Conservation (phyloP, 2,888 invertebrate genomes). For the Brachypalpus laphriformis region DNA sequence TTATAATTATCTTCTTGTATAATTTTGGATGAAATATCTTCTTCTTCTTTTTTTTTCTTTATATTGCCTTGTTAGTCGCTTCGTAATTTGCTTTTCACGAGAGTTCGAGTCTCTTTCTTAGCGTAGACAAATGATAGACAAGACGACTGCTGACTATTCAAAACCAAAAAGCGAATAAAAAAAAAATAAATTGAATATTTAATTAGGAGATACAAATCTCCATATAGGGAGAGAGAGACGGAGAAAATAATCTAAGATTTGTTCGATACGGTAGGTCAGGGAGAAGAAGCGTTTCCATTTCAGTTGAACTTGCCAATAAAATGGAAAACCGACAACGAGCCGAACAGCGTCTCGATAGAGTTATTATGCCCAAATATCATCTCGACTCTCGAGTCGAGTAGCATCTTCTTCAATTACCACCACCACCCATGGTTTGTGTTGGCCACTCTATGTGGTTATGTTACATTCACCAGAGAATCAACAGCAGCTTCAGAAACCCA, state of each 20-base stretch:
- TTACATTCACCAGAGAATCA: constrained; percentile 66
- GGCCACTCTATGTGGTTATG: constrained; percentile 45
- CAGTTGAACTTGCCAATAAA: constrained; percentile 65
- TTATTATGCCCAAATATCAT: constrained; percentile 57
- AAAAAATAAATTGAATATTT: constrained; percentile 54
- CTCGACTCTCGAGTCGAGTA: constrained; percentile 31
- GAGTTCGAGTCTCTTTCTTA: neutral
- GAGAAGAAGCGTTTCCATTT: constrained; percentile 70
- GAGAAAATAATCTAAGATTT: constrained; percentile 29
- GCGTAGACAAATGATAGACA: constrained; percentile 10
- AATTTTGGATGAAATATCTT: constrained; percentile 42
- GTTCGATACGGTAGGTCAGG: constrained; percentile 64
- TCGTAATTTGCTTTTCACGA: constrained; percentile 36
- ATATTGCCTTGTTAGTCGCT: constrained; percentile 8
- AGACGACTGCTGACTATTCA: constrained; percentile 9
- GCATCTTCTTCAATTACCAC: constrained; percentile 55
- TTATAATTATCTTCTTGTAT: constrained; percentile 68
- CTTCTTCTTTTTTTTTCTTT: neutral
- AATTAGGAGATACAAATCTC: constrained; percentile 48
- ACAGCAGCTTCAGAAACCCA: constrained; percentile 50
- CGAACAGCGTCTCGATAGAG: constrained; percentile 29
- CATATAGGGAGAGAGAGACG: constrained; percentile 24
- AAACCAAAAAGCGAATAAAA: constrained; percentile 21
- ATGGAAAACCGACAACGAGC: constrained; percentile 23
- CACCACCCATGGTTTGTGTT: constrained; percentile 48